These are phyloP conservation scores for Malurus cyaneus DNA, from an alignment of 2,113 vertebrate species.

Conservation along the genomic window DNA sequence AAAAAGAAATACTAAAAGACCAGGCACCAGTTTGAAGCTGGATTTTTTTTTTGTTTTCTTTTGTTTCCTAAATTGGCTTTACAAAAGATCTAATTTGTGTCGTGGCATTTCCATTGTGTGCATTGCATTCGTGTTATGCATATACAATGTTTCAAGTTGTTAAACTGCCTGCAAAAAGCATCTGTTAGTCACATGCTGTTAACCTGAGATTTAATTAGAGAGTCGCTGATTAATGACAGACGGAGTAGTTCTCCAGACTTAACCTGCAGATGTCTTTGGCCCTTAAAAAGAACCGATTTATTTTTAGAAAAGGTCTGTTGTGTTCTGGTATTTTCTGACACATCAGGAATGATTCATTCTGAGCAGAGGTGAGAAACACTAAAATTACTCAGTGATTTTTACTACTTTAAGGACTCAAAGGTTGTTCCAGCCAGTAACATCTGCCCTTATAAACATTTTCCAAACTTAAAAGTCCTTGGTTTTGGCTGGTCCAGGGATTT, in stretches of 20 bases:
- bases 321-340: constrained; percentile 55
- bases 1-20: background rate
- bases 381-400: constrained; percentile 35
- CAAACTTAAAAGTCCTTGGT: background rate
- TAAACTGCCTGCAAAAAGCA: constrained; percentile 30
- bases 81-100: constrained; percentile 18
- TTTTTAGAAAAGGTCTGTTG: constrained; percentile 54
- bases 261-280: constrained; percentile 41
- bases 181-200: constrained; percentile 25
- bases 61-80: background rate
- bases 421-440: constrained; percentile 39
- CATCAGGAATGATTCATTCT: constrained; percentile 62
- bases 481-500: background rate
- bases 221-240: constrained; percentile 30
- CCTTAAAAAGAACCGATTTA: constrained; percentile 25
- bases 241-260: constrained; percentile 14
- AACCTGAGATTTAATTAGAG: constrained; percentile 64
- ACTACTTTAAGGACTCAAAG: background rate
- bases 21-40: background rate
- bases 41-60: background rate
- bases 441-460: background rate
- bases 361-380: constrained; percentile 2
- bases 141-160: constrained; percentile 17
- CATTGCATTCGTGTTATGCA: background rate
- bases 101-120: constrained; percentile 47